Percentiles rank a stretch among this genome's conserved stretches.
Evolutionary conservation across 1,140 invertebrate species (phyloP).

Genomic region (Yoshiicerus persimilis): DNA sequence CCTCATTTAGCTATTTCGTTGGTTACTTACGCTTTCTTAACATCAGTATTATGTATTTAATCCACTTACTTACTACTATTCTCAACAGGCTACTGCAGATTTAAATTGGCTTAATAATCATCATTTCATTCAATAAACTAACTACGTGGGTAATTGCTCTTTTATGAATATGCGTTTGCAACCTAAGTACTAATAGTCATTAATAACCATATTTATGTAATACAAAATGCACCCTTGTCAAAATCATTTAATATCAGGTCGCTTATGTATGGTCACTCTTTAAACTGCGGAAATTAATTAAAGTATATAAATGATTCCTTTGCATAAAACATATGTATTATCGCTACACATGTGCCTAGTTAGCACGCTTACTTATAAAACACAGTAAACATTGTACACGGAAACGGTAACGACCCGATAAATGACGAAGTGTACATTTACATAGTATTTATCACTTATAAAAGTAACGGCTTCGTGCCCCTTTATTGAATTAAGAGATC

Average conservation of each 20-base stretch:
- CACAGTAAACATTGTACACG: no score
- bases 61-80: not conserved
- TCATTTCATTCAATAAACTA: not conserved
- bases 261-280: no score
- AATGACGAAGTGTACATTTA: not conserved
- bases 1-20: not conserved
- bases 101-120: constrained; percentile 6
- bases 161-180: not conserved
- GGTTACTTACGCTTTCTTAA: constrained; percentile 7
- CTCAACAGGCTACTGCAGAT: not conserved
- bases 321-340: no score
- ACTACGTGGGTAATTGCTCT: not conserved
- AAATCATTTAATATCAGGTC: no score
- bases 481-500: constrained; percentile 44
- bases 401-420: not conserved
- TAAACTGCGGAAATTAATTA: no score
- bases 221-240: no score
- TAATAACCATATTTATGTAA: no score
- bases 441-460: no score
- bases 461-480: not conserved
- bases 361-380: no score
- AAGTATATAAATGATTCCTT: no score
- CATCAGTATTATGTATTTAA: not conserved
- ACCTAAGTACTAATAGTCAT: no score
- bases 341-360: no score